Base-by-base conservation (phyloP, 2,797 vertebrate species). In the Neosalanx taihuensis region DNA sequence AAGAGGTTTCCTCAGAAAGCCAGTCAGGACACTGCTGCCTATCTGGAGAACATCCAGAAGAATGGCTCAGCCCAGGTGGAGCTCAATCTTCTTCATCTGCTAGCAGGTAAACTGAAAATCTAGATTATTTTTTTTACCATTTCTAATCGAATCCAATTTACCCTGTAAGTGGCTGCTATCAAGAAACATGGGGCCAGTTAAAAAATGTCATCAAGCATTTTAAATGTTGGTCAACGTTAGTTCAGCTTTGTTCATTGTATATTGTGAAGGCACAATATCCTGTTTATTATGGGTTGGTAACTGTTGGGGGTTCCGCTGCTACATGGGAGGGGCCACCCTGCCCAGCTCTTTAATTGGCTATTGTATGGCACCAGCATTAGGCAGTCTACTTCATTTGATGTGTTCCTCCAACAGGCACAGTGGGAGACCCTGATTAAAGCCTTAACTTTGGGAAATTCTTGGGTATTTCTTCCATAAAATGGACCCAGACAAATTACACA, bases 31-130 rank as follows among this genome's bases (percentile, higher is more conserved):
- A 70, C 41, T 1, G 6, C 35, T 7, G 75, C 70, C 31, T 18
- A 64, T 17, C 5, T 31, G 0, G 33, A 82, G 1, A 0, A 70
- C 0, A 20, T 69, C 3, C 74, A 57, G 70, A 86, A 71, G 46
- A 71, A 65, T 0, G 72, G 77, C 0, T 2, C 67, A 51, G 85
- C 89, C 46, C 86, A 77, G 0, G 64, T 87, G 20, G 86, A 92
- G 53, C 72, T 95, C 23, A 77, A 65, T 1, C 46, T 89, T 1
- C 75, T 88, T 77, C 64, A 79, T 2, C 90, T 96, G 9, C 83
- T 95, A 2, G 89, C 93, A 78, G 95, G 94, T 95, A 76, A 81
- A 69, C 31, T 35, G 17, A 26, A 23, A 23, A 23, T 23, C 10
- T 29, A 60, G 13, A 60, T 4, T 26, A 0, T 10, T 9, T 23